phyloP scores from a whole-genome alignment of 1,140 invertebrate genomes.

The Asbolus verrucosus region DNA sequence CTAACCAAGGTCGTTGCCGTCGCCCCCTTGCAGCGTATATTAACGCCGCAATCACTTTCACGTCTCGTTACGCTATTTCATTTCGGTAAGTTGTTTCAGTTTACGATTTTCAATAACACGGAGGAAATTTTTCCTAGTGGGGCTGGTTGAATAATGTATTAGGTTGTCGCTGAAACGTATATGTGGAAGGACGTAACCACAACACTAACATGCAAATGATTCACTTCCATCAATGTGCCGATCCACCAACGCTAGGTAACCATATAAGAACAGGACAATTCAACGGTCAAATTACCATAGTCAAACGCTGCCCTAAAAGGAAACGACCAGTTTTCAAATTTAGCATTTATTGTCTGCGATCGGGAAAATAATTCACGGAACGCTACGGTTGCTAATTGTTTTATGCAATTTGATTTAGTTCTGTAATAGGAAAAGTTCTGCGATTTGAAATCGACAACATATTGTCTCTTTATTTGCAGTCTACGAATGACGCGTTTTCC shows the following conservation, averaged over 20 bases:
- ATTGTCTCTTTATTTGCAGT: too few species aligned
- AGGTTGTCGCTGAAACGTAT: not conserved
- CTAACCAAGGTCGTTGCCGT: too few species aligned
- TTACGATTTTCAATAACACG: too few species aligned
- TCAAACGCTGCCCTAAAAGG: constrained; percentile 4
- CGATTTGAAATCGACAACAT: too few species aligned
- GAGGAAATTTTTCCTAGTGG: too few species aligned
- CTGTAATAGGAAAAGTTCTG: too few species aligned
- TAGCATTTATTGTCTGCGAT: constrained; percentile 4
- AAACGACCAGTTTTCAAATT: constrained; percentile 16
- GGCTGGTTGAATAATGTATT: constrained; percentile 17
- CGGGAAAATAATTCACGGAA: constrained; percentile 3
- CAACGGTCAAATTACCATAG: not conserved
- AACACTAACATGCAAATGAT: constrained; percentile 21
- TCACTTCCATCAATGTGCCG: constrained; percentile 2
- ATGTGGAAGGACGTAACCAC: not conserved
- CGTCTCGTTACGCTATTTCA: too few species aligned
- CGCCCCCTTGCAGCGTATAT: too few species aligned
- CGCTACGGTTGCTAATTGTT: not conserved
- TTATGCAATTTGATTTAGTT: not conserved
- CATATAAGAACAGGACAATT: constrained; percentile 29
- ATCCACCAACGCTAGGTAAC: constrained; percentile 2
- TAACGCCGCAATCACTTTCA: too few species aligned
- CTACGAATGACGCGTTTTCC: too few species aligned
- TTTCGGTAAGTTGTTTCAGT: too few species aligned